Percentiles rank a stretch among this genome's conserved stretches.
Evolutionary conservation across 2,888 invertebrate genomes (phyloP).

Genomic region (Pherbina coryleti): DNA sequence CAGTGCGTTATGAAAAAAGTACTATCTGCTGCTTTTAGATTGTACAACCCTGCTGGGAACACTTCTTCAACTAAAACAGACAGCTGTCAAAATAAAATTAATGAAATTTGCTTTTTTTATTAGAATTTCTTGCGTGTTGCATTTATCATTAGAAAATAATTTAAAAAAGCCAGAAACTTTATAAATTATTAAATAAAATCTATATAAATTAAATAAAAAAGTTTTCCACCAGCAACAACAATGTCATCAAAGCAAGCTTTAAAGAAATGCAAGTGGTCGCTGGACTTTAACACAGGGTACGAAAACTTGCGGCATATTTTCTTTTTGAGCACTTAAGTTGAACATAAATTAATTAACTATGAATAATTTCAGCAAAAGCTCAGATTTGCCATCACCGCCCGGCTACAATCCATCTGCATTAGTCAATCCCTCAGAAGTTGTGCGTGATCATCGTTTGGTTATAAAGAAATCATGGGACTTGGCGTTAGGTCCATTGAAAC

Average conservation of each 20-base stretch:
- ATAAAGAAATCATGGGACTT: conserved; percentile 98
- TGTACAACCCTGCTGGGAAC: too few relatives aligned
- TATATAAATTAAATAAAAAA: not conserved
- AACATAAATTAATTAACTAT: not conserved
- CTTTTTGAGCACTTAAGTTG: not conserved
- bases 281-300: conserved; percentile 76
- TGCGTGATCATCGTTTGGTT: conserved; percentile 86
- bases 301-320: conserved; percentile 39
- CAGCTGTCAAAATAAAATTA: too few relatives aligned
- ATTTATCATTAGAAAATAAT: too few relatives aligned
- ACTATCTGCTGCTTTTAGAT: too few relatives aligned
- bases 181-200: not conserved
- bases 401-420: conserved; percentile 84
- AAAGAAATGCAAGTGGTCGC: conserved; percentile 75
- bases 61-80: too few relatives aligned
- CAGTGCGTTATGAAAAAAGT: too few relatives aligned
- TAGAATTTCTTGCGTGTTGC: too few relatives aligned
- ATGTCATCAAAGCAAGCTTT: conserved; percentile 66
- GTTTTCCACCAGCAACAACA: conserved; percentile 34
- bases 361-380: conserved; percentile 59
- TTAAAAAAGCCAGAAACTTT: not conserved
- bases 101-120: too few relatives aligned
- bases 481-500: conserved; percentile 93
- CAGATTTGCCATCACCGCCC: conserved; percentile 83
- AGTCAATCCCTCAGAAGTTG: conserved; percentile 81